These are phyloP conservation scores for Cyphomyrus plagiostoma DNA, from an alignment of 2,113 vertebrate species.

Conservation along the genomic window DNA sequence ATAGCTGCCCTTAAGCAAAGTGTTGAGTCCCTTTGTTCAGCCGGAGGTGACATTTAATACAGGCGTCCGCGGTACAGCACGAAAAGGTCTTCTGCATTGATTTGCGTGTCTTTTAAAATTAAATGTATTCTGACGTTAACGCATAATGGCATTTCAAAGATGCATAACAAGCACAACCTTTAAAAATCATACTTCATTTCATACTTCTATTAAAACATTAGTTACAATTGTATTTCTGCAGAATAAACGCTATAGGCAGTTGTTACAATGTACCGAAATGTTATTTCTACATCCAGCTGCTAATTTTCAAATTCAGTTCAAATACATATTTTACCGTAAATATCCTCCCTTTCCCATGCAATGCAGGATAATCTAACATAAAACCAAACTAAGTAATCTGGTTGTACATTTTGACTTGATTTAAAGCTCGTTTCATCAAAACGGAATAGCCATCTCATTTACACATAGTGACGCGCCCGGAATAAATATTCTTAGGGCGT, in stretches of 20 bases:
- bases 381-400: not conserved
- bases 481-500: not conserved
- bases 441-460: not conserved
- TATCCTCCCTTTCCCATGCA: not conserved
- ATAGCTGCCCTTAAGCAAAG: conserved; percentile 46
- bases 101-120: conserved; percentile 2
- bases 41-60: conserved; percentile 54
- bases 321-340: not conserved
- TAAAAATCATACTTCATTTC: not conserved
- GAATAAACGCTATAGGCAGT: not conserved
- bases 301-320: not conserved
- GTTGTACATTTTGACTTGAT: not conserved
- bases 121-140: conserved; percentile 17
- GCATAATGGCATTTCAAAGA: not conserved
- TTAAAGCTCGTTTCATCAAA: not conserved
- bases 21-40: conserved; percentile 55
- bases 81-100: conserved; percentile 10
- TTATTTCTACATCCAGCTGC: not conserved
- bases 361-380: not conserved
- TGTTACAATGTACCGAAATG: not conserved
- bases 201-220: not conserved
- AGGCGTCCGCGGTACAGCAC: conserved; percentile 19
- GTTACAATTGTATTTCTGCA: not conserved
- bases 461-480: not conserved
- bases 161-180: not conserved